Evolutionary conservation across 2,888 invertebrate species (phyloP).

Genomic region (Megastigmus dorsalis): DNA sequence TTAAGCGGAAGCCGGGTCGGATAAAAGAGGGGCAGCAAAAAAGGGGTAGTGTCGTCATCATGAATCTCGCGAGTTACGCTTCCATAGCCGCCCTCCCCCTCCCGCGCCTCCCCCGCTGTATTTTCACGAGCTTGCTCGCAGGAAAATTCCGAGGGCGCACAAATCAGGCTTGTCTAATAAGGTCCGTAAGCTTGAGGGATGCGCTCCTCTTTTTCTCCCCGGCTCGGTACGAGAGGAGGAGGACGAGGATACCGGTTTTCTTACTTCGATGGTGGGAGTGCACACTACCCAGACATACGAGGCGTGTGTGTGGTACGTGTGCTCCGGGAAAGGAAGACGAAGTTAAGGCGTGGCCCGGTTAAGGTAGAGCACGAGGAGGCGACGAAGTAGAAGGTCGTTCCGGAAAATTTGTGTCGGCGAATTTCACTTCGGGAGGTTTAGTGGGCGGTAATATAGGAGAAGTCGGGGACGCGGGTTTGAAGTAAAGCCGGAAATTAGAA

Average conservation of each 20-base stretch:
- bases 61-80: too few relatives aligned
- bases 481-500: conserved; percentile 24
- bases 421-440: conserved; percentile 25
- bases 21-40: not conserved
- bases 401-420: conserved; percentile 30
- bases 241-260: not conserved
- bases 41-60: not conserved
- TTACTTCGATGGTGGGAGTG: conserved; percentile 12
- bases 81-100: too few relatives aligned
- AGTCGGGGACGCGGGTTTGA: too few relatives aligned
- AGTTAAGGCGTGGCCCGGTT: conserved; percentile 19
- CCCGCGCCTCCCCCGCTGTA: too few relatives aligned
- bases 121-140: not conserved
- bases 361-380: not conserved
- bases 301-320: too few relatives aligned
- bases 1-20: not conserved
- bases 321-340: not conserved
- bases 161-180: conserved; percentile 70
- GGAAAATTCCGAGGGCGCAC: conserved; percentile 58
- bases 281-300: not conserved
- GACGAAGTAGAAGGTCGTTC: conserved; percentile 23
- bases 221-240: conserved; percentile 25
- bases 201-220: conserved; percentile 57
- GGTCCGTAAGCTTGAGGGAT: conserved; percentile 67
- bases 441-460: too few relatives aligned